Conservation (phyloP, 2,888 invertebrate species). For the Listrodromus nycthemerus region DNA sequence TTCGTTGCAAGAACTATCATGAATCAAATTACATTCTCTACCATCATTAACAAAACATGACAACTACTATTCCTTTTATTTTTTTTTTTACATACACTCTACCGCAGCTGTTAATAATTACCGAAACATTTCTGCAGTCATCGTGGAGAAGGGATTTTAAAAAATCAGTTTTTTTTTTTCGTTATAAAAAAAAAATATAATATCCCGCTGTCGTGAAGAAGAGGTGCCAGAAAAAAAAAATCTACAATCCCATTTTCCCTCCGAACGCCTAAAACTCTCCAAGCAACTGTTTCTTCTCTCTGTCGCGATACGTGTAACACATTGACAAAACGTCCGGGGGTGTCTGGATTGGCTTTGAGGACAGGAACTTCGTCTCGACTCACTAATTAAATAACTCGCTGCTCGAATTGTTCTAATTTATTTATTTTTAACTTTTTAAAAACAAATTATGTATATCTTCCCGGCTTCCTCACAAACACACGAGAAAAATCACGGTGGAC, state of each 20-base stretch:
- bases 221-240: slow-evolving; percentile 20
- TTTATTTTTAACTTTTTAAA: neutral
- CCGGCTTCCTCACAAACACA: slow-evolving; percentile 35
- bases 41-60: slow-evolving; percentile 55
- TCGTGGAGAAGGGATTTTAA: slow-evolving; percentile 35
- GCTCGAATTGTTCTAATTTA: slow-evolving; percentile 40
- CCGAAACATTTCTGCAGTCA: slow-evolving; percentile 36
- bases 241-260: slow-evolving; percentile 25
- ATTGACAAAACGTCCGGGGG: slow-evolving; percentile 36
- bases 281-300: slow-evolving; percentile 23
- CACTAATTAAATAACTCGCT: slow-evolving; percentile 43
- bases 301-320: slow-evolving; percentile 48
- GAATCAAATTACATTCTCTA: slow-evolving; percentile 47
- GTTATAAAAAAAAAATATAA: slow-evolving; percentile 34
- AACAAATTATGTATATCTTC: neutral
- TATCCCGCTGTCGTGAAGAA: slow-evolving; percentile 29
- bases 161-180: slow-evolving; percentile 52
- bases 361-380: slow-evolving; percentile 40
- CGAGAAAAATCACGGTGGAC: slow-evolving; percentile 64
- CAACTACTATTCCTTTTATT: slow-evolving; percentile 21
- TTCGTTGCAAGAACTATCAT: slow-evolving; percentile 32
- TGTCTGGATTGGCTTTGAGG: slow-evolving; percentile 44
- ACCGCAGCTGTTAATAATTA: slow-evolving; percentile 32
- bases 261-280: slow-evolving; percentile 24
- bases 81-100: neutral